phyloP scores from a whole-genome alignment of 37 sponge, comb jelly and placozoan genomes.

The Eunapius fragilis region DNA sequence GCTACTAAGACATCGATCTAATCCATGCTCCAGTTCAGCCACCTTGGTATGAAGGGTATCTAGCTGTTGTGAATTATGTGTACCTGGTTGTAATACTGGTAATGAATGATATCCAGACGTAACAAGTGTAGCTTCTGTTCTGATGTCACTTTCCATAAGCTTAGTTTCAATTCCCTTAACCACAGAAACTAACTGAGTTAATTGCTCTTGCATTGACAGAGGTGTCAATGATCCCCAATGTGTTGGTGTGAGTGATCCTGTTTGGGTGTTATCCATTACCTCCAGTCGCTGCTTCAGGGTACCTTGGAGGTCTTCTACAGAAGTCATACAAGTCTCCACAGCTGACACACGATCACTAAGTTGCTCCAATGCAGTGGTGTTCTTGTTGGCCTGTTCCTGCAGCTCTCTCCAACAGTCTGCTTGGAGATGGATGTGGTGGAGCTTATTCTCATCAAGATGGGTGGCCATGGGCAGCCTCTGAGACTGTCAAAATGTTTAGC shows the following conservation, averaged over 20 bases:
- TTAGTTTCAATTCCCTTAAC: too few species aligned
- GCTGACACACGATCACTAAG: conserved; percentile 9
- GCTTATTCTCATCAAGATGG: conserved; percentile 25
- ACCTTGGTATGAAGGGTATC: conserved; percentile 11
- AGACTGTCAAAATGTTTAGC: conserved; percentile 29
- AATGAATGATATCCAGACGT: too few species aligned
- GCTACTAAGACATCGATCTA: conserved; percentile 40
- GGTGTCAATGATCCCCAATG: too few species aligned
- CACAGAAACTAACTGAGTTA: too few species aligned
- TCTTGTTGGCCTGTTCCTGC: neutral
- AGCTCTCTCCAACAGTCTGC: conserved; percentile 6
- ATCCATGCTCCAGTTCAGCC: conserved; percentile 42
- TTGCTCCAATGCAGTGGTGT: neutral
- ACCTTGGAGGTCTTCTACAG: conserved; percentile 10
- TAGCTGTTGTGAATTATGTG: neutral
- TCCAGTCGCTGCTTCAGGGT: conserved; percentile 22
- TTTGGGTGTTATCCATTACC: neutral
- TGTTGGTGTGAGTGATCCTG: neutral
- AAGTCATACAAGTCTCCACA: conserved; percentile 8
- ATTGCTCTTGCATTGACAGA: neutral
- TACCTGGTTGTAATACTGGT: neutral
- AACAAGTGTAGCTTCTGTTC: too few species aligned
- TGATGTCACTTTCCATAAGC: too few species aligned
- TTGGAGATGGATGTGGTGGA: conserved; percentile 29
- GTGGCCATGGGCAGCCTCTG: neutral